phyloP scores from a whole-genome alignment of 1,140 invertebrate genomes.

The Drosophila punjabiensis region DNA sequence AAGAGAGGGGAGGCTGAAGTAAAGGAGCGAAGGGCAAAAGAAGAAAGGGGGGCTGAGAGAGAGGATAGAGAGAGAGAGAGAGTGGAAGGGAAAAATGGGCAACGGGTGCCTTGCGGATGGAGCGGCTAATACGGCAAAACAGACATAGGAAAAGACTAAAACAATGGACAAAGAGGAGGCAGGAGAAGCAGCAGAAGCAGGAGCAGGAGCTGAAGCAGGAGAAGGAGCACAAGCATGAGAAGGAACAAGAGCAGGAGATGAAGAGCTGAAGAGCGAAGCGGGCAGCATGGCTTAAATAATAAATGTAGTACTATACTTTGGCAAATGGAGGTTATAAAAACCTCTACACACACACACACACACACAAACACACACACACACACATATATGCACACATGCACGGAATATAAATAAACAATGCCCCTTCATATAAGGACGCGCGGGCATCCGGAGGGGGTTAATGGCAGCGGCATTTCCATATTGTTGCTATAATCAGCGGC shows the following conservation, averaged over 20 bases:
- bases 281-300: slow-evolving; percentile 76
- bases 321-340: slow-evolving; percentile 80
- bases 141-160: slow-evolving; percentile 48
- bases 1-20: neutral
- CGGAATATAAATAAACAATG: slow-evolving; percentile 78
- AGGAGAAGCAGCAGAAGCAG: neutral
- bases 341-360: slow-evolving; percentile 45
- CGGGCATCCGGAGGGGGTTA: slow-evolving; percentile 30
- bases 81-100: slow-evolving; percentile 13
- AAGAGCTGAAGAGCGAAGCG: slow-evolving; percentile 4
- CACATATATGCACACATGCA: slow-evolving; percentile 37
- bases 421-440: slow-evolving; percentile 59
- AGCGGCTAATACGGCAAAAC: slow-evolving; percentile 45
- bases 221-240: neutral
- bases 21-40: neutral
- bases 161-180: slow-evolving; percentile 25
- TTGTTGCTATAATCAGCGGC: slow-evolving; percentile 81
- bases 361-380: slow-evolving; percentile 13
- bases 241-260: neutral
- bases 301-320: slow-evolving; percentile 82
- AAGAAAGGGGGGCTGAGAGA: neutral
- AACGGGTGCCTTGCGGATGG: slow-evolving; percentile 33
- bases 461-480: slow-evolving; percentile 71
- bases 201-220: neutral
- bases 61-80: neutral